Conservation (phyloP, 2,113 vertebrate species). For the Gnathonemus longibarbis region DNA sequence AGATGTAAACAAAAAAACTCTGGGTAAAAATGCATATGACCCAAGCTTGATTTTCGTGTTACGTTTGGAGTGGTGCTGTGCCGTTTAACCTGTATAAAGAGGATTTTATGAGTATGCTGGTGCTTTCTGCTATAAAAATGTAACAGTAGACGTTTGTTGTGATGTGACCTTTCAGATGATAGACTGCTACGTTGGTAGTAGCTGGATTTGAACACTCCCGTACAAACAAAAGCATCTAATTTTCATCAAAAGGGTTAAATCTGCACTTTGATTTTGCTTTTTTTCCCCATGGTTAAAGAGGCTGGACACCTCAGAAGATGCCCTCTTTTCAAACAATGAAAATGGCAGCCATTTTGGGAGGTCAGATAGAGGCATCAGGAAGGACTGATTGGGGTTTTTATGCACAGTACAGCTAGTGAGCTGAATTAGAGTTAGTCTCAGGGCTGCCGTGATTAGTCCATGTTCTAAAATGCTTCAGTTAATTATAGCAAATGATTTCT, state of each 20-base stretch:
- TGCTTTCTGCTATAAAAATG: neutral
- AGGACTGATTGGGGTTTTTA: neutral
- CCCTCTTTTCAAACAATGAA: neutral
- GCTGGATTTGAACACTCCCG: neutral
- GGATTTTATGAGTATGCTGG: neutral
- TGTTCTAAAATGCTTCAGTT: too few relatives aligned
- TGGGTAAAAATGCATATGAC: slow-evolving; percentile 3
- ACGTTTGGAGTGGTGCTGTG: neutral
- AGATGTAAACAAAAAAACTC: neutral
- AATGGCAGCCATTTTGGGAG: neutral
- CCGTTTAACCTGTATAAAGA: neutral
- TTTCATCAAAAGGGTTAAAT: neutral
- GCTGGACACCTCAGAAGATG: neutral
- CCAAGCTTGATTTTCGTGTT: neutral
- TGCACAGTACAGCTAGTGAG: neutral
- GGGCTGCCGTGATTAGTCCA: neutral
- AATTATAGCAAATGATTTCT: too few relatives aligned
- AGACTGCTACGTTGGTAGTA: neutral
- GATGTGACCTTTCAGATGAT: neutral
- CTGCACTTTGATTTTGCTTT: neutral
- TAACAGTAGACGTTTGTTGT: neutral
- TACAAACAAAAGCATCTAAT: neutral
- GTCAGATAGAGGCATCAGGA: neutral
- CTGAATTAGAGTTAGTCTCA: neutral
- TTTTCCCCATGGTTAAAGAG: neutral